phyloP scores from a whole-genome alignment of 1,140 invertebrate species.

The Heliothis subflexa region DNA sequence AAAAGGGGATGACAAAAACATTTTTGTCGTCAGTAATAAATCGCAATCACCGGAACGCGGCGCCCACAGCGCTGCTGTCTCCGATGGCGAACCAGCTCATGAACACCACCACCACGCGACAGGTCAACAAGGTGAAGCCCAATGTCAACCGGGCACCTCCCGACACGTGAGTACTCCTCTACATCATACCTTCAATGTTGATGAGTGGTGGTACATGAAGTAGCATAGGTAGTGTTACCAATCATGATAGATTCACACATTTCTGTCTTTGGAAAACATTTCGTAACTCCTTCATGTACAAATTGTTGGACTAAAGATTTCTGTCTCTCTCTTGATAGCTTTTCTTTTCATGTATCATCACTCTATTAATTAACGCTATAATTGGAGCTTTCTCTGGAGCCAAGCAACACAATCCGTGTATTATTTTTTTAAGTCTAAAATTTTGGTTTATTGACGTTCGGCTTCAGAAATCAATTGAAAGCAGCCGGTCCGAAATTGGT shows the following conservation, averaged over 20 bases:
- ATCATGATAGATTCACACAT: constrained; percentile 12
- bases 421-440: constrained; percentile 22
- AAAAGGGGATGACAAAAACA: background rate
- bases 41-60: constrained; percentile 91
- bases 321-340: background rate
- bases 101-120: constrained; percentile 90
- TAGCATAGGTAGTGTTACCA: constrained; percentile 10
- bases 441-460: constrained; percentile 12
- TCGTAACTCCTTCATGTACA: background rate
- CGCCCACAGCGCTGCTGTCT: constrained; percentile 86
- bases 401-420: constrained; percentile 39
- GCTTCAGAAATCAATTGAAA: constrained; percentile 33
- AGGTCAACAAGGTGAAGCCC: constrained; percentile 95
- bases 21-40: constrained; percentile 87
- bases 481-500: background rate
- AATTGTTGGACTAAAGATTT: background rate
- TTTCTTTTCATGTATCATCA: constrained; percentile 33
- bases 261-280: background rate
- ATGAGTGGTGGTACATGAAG: constrained; percentile 37
- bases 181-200: constrained; percentile 2
- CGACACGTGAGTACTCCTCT: constrained; percentile 86
- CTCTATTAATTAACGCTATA: constrained; percentile 31
- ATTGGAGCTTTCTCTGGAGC: constrained; percentile 44
- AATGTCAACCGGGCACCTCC: constrained; percentile 91
- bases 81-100: constrained; percentile 88